These are phyloP conservation scores for Phaethornis superciliosus DNA, from an alignment of 2,113 vertebrate genomes.

Conservation along the genomic window DNA sequence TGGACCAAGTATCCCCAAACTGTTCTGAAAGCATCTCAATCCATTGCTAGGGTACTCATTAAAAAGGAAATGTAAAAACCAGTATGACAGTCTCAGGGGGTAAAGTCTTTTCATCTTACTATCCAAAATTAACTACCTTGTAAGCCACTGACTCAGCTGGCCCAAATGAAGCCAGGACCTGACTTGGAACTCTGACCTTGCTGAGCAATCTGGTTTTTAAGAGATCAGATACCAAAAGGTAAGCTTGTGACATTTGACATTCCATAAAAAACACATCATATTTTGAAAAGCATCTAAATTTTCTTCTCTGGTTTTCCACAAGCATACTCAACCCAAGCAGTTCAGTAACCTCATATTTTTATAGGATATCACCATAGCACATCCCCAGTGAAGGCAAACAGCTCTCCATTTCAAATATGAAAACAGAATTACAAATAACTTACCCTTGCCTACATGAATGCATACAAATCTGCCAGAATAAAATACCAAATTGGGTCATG, in stretches of 20 bases:
- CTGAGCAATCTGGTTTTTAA: not conserved
- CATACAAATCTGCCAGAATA: not conserved
- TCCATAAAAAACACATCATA: accelerated
- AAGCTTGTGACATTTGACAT: not conserved
- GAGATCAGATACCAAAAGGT: not conserved
- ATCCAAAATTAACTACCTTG: not conserved
- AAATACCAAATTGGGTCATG: not conserved
- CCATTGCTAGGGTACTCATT: not conserved
- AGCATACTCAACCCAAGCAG: not conserved
- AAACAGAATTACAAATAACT: not conserved
- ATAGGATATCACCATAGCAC: not conserved
- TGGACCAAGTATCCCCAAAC: not conserved
- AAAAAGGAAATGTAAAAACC: not conserved
- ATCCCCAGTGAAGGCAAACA: not conserved
- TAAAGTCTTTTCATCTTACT: not conserved
- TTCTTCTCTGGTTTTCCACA: not conserved
- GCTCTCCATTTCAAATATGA: not conserved
- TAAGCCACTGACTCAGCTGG: not conserved
- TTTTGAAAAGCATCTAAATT: not conserved
- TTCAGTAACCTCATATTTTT: not conserved
- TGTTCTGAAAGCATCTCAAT: not conserved
- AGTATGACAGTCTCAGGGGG: not conserved
- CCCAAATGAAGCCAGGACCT: not conserved
- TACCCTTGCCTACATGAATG: not conserved
- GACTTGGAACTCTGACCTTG: not conserved